These are phyloP conservation scores for Eudasyphora cyanicolor DNA, from an alignment of 2,888 invertebrate species.

Conservation along the genomic window DNA sequence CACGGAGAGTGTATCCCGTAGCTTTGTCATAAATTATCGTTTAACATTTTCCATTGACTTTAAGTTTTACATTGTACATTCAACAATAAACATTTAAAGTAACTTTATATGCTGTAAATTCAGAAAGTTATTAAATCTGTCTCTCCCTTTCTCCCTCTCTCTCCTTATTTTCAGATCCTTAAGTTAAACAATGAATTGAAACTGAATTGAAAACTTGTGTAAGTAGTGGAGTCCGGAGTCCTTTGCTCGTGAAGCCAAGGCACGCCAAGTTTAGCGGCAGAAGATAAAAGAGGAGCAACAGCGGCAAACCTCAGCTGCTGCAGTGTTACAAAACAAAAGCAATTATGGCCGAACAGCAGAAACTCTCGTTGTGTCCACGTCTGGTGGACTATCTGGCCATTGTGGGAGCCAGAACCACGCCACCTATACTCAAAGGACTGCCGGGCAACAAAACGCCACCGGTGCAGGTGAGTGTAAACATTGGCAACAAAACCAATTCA, in stretches of 20 bases:
- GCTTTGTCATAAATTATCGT: background rate
- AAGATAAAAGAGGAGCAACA: background rate
- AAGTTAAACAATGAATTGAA: slow-evolving; percentile 23
- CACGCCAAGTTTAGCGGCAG: background rate
- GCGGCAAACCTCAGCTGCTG: background rate
- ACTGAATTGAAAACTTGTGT: slow-evolving; percentile 17
- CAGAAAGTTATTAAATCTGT: too few relatives aligned
- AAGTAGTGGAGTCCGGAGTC: too few relatives aligned
- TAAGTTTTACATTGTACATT: background rate
- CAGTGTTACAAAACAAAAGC: slow-evolving; percentile 34
- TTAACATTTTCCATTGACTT: background rate
- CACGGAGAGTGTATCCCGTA: background rate
- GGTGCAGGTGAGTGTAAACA: slow-evolving; percentile 84
- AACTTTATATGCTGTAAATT: background rate
- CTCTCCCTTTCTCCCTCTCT: background rate
- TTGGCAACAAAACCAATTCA: background rate
- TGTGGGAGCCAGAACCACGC: slow-evolving; percentile 92
- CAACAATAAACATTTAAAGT: background rate
- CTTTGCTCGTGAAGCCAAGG: background rate
- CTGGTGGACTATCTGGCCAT: slow-evolving; percentile 98
- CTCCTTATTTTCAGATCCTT: slow-evolving; percentile 5
- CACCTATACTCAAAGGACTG: slow-evolving; percentile 82
- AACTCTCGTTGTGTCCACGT: slow-evolving; percentile 91
- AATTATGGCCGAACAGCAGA: slow-evolving; percentile 84
- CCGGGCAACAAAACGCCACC: slow-evolving; percentile 84